Evolutionary conservation across 2,113 vertebrate species (phyloP), one percentile per base, ranked within the genome.

Genomic region (Mobula birostris): DNA sequence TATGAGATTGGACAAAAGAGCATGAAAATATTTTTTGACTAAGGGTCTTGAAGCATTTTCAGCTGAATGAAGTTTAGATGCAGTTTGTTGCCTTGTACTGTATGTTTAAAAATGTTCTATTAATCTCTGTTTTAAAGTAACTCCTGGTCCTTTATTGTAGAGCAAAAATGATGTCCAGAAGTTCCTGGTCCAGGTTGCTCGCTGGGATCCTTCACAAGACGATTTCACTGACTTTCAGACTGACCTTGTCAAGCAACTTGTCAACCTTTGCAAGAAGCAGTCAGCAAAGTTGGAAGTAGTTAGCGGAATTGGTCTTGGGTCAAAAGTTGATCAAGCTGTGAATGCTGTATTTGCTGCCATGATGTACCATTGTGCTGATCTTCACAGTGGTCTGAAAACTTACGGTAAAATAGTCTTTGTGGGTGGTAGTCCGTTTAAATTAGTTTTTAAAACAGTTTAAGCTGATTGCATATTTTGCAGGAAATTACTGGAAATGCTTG

Each of bases 281-380:
- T 95, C 96, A 94, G 95, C 97, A 96, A 98, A 98, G 96, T 98
- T 97, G 94, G 98, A 99, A 97, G 96, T 98, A 94, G 97, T 98
- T 94, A 95, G 96, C 90, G 91, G 70, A 48, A 6, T 74, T 74
- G 91, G 36, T 29, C 91, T 93, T 74, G 98, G 99, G 95, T 97
- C 98, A 94, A 97, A 97, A 97, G 97, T 98, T 94, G 98, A 99
- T 96, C 98, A 98, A 97, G 98, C 99, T 96, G 98, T 99, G 96
- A 99, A 99, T 95, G 98, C 98, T 95, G 98, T 98, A 94, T 99
- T 99, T 98, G 98, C 98, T 79, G 97, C 97, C 95, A 98, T 99
- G 98, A 96, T 99, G 94, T 99, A 99, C 97, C 98, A 99, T 96
- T 98, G 98, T 94, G 98, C 98, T 94, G 97, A 97, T 94, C 97